These are phyloP conservation scores for Drosophila infuscata DNA, from an alignment of 2,888 invertebrate species.

Conservation along the genomic window DNA sequence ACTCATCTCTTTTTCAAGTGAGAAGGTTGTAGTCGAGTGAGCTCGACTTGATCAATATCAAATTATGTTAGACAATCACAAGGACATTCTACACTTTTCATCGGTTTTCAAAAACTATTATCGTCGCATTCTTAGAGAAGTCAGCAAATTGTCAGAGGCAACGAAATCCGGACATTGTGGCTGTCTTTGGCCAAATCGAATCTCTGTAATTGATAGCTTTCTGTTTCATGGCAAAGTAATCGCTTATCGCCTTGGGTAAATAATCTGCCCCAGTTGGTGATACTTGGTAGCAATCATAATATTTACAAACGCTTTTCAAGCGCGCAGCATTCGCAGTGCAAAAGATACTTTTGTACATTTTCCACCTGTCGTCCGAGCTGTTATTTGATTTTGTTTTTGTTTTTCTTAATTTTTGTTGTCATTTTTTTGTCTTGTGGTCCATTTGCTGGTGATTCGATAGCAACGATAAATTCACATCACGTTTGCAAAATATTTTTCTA, in stretches of 20 bases:
- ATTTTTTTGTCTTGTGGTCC: slow-evolving; percentile 38
- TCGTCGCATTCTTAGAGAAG: background rate
- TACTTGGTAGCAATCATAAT: slow-evolving; percentile 33
- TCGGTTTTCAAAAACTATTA: background rate
- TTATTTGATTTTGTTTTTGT: slow-evolving; percentile 6
- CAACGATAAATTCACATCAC: slow-evolving; percentile 83
- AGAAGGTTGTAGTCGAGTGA: background rate
- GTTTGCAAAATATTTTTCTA: slow-evolving; percentile 83
- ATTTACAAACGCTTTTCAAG: slow-evolving; percentile 51
- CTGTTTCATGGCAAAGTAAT: background rate
- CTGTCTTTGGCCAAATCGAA: background rate
- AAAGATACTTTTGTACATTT: slow-evolving; percentile 15
- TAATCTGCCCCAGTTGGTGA: background rate
- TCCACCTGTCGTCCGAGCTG: slow-evolving; percentile 28
- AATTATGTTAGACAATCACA: background rate
- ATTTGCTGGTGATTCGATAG: slow-evolving; percentile 54
- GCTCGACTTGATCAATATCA: background rate
- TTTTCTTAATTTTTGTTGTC: background rate
- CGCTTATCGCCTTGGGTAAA: background rate
- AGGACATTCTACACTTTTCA: background rate
- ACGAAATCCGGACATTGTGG: background rate
- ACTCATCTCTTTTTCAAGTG: background rate
- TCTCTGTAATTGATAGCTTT: background rate
- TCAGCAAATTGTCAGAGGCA: background rate
- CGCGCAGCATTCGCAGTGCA: slow-evolving; percentile 45